Evolutionary conservation across 2,113 vertebrate species (phyloP).

Genomic region (Proterorhinus semilunaris): DNA sequence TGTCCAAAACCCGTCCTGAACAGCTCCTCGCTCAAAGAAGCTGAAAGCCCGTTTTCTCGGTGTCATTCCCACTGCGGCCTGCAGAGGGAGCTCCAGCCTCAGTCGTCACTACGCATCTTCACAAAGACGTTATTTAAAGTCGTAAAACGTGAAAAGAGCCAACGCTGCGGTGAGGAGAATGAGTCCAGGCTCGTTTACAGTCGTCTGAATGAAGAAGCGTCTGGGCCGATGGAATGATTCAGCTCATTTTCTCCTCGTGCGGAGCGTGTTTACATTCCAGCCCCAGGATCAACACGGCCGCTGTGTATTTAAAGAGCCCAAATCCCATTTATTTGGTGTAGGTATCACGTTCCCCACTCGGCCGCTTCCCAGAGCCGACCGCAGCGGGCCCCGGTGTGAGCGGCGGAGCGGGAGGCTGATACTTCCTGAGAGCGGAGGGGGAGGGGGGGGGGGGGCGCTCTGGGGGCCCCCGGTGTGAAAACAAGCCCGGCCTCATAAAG

Average conservation of each 20-base stretch:
- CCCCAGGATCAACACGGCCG: constrained; percentile 62
- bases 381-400: constrained; percentile 42
- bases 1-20: too few relatives aligned
- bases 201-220: too few relatives aligned
- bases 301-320: constrained; percentile 68
- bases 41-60: too few relatives aligned
- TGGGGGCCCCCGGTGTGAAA: not conserved
- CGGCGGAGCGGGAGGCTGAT: constrained; percentile 36
- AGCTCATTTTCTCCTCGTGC: not conserved
- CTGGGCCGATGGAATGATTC: too few relatives aligned
- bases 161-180: too few relatives aligned
- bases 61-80: too few relatives aligned
- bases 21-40: too few relatives aligned
- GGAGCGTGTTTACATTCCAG: constrained; percentile 23
- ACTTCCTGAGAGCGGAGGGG: constrained; percentile 51
- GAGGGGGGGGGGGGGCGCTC: constrained; percentile 36
- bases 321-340: constrained; percentile 64
- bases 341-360: constrained; percentile 57
- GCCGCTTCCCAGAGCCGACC: constrained; percentile 48
- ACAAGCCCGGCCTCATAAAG: constrained; percentile 10
- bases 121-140: too few relatives aligned
- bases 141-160: too few relatives aligned
- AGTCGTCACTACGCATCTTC: too few relatives aligned
- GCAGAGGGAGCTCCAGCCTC: too few relatives aligned
- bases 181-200: too few relatives aligned